Conservation (phyloP, 2,797 vertebrate species). For the Lutjanus campechanus region DNA sequence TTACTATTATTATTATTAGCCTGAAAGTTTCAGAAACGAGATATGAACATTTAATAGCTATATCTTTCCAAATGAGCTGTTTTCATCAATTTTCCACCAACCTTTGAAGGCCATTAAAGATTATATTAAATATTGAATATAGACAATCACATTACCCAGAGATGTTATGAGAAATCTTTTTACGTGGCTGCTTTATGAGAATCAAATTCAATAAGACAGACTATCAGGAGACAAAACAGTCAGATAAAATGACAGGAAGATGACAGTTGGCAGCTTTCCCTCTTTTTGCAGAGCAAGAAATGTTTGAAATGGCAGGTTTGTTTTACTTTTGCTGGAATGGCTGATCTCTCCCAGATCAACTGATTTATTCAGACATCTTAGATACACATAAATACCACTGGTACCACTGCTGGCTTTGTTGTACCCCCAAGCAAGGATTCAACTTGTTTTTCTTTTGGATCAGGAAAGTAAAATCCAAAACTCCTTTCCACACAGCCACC, state of each 20-base stretch:
- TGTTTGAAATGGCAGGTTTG: conserved; percentile 16
- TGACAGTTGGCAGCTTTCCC: conserved; percentile 19
- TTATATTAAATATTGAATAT: not conserved
- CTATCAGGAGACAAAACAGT: conserved; percentile 3
- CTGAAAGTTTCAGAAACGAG: too few species aligned
- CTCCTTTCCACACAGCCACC: not conserved
- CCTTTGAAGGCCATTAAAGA: conserved; percentile 23
- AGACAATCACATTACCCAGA: conserved; percentile 7
- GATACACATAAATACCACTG: conserved; percentile 14
- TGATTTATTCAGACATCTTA: conserved; percentile 30
- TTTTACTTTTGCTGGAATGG: conserved; percentile 7
- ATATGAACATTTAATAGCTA: too few species aligned
- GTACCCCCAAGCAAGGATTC: not conserved
- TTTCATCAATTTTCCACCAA: not conserved
- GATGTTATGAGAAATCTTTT: conserved; percentile 7
- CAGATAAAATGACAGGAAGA: conserved; percentile 22
- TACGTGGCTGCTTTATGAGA: conserved; percentile 23
- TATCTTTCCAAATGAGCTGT: too few species aligned
- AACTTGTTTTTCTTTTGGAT: not conserved
- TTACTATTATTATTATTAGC: too few species aligned
- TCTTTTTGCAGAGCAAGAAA: not conserved
- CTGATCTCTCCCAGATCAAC: not conserved
- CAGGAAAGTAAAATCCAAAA: conserved; percentile 13
- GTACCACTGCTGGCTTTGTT: conserved; percentile 10
- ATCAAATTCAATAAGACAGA: conserved; percentile 30